Conservation (phyloP, 2,113 vertebrate genomes). For the Helogale parvula region DNA sequence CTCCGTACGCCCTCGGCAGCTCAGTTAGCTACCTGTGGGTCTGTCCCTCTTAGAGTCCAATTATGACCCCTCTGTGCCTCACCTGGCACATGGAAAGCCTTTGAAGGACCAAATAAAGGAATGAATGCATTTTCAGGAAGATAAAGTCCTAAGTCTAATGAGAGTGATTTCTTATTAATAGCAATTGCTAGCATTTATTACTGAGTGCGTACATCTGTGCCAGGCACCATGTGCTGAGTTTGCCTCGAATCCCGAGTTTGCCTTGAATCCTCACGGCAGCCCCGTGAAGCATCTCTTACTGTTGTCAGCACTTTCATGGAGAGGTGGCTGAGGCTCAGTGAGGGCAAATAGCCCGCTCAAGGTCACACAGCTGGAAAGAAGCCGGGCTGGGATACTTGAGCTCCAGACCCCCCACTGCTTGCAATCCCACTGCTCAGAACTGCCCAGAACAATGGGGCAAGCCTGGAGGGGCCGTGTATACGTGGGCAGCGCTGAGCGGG, state of each 20-base stretch:
- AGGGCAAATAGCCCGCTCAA: neutral
- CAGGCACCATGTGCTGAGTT: fast-evolving
- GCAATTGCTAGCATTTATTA: neutral
- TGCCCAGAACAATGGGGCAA: fast-evolving
- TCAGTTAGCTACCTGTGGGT: neutral
- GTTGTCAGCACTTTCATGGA: neutral
- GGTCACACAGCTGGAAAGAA: constrained; percentile 28
- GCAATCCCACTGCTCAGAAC: neutral
- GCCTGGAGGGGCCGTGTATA: fast-evolving
- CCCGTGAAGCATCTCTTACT: neutral
- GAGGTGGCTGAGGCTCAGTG: neutral
- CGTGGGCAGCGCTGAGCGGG: neutral
- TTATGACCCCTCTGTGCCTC: neutral
- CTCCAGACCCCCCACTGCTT: fast-evolving
- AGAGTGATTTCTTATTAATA: neutral
- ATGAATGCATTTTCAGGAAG: neutral
- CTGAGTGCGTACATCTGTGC: neutral
- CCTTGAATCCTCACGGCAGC: neutral
- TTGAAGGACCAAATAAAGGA: neutral
- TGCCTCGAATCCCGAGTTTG: too few species aligned
- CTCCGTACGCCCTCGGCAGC: neutral
- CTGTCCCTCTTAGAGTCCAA: neutral
- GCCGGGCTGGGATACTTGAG: neutral
- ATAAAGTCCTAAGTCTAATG: neutral
- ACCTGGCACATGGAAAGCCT: neutral